Evolutionary conservation across 2,113 vertebrate genomes (phyloP).

Genomic region (Heterochromis multidens): DNA sequence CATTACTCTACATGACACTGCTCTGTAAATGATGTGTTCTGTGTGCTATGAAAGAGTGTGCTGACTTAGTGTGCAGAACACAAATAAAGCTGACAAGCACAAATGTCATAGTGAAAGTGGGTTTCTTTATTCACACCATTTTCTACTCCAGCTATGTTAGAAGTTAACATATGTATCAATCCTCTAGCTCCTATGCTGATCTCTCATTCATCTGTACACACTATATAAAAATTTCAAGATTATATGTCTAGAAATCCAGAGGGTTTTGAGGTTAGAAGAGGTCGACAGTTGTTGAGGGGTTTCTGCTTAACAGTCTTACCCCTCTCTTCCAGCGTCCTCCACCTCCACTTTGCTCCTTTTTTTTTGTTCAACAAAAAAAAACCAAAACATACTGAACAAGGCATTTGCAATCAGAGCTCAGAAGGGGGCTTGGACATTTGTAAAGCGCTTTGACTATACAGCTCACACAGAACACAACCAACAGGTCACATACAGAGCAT

Average conservation of each 20-base stretch:
- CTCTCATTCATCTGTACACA: slow-evolving; percentile 71
- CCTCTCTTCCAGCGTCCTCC: slow-evolving; percentile 19
- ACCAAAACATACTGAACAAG: slow-evolving; percentile 56
- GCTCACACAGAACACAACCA: slow-evolving; percentile 55
- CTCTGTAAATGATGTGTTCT: neutral
- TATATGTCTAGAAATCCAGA: slow-evolving; percentile 63
- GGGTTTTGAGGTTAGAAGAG: slow-evolving; percentile 25
- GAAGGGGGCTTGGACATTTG: slow-evolving; percentile 54
- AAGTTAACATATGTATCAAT: slow-evolving; percentile 73
- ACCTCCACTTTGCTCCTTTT: slow-evolving; percentile 1
- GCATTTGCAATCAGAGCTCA: slow-evolving; percentile 69
- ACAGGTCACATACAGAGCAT: slow-evolving; percentile 64
- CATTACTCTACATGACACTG: too few species aligned
- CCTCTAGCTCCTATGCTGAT: slow-evolving; percentile 74
- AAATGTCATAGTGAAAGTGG: slow-evolving; percentile 48
- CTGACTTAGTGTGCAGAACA: neutral
- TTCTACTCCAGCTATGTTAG: slow-evolving; percentile 79
- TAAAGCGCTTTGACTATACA: slow-evolving; percentile 73
- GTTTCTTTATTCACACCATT: slow-evolving; percentile 76
- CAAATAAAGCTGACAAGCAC: neutral
- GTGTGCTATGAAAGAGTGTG: neutral
- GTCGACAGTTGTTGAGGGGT: slow-evolving; percentile 6
- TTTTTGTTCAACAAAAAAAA: slow-evolving; percentile 31
- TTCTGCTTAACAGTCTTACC: slow-evolving; percentile 28
- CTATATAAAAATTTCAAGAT: slow-evolving; percentile 71